Base-by-base conservation (phyloP, 2,888 invertebrate species). In the Syrista parreyssii region DNA sequence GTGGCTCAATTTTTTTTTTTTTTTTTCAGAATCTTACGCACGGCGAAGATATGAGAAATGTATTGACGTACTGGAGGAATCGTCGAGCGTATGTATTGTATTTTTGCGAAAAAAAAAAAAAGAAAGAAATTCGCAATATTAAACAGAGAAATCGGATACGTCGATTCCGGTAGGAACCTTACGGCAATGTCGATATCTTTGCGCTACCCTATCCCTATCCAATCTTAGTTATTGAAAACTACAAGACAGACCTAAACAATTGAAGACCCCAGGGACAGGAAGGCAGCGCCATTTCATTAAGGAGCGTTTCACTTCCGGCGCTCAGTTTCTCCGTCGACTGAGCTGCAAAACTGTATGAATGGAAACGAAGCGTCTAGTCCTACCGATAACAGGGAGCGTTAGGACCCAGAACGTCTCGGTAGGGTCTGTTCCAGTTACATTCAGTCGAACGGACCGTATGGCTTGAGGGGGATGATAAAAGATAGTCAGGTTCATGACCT, bases 241-340 rank as follows among this genome's bases (percentile, higher is more conserved):
- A 78, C 84, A 84, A 85, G 82, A 83, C 85, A 81, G 71, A 82
- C 83, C 85, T 86, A 85, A 86, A 88, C 88, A 87, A 88, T 88
- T 81, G 82, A 75, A 73, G 80, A 82, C 86, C 84, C 87, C 76
- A 75, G 76, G 77, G 82, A 80, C 80, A 81, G 81, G 80, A 81
- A 81, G 81, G 76, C 84, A 81, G 84, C 79, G 86, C 88, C 88
- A 88, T 88, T 88, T 88, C 88, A 88, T 88, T 86, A 88, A 86
- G 84, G 80, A 84, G 75, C 81, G 68, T 9, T 71, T 71, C 33
- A 31, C 71, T 74, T 33, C 74, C 74, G 74, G 35, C 31, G 33
- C 9, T 35, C 35, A 74, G 1, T 12, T 11, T 35, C 36, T 33
- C 3, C 74, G 55, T 55, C 55, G 74, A 11, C 33, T 36, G 74